Conservation (phyloP, 2,113 vertebrate species). For the Melanotaenia duboulayi region DNA sequence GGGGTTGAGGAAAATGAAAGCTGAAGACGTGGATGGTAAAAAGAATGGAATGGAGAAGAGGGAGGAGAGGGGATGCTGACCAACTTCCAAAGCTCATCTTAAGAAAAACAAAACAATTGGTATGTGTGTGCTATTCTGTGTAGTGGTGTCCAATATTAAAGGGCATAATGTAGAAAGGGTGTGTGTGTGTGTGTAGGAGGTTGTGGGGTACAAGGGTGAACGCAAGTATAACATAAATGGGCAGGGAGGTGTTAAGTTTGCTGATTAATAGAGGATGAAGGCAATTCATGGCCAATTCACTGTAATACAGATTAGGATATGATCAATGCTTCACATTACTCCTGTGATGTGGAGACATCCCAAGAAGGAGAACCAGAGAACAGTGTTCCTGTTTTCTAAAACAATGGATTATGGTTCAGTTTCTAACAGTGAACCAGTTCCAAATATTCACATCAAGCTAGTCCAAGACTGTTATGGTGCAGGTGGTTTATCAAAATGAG, state of each 20-base stretch:
- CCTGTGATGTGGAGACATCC: background rate
- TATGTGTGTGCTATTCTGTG: conserved; percentile 13
- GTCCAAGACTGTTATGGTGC: background rate
- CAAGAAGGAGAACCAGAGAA: background rate
- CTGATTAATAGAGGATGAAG: conserved; percentile 66
- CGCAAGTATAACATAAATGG: conserved; percentile 59
- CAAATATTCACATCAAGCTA: background rate
- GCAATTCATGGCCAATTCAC: conserved; percentile 51
- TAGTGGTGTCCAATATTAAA: conserved; percentile 3
- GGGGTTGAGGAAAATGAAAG: conserved; percentile 1
- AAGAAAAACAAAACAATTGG: conserved; percentile 32
- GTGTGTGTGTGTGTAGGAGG: too few relatives aligned
- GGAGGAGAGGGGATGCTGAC: conserved; percentile 13
- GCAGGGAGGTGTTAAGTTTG: conserved; percentile 60
- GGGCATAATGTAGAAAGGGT: background rate
- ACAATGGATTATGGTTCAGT: background rate
- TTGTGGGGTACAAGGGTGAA: conserved; percentile 15
- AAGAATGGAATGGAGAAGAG: conserved; percentile 1
- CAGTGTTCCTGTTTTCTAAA: background rate
- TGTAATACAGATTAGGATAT: conserved; percentile 32
- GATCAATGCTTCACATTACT: conserved; percentile 11
- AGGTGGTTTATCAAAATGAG: background rate
- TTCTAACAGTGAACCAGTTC: background rate
- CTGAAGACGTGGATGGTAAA: conserved; percentile 14
- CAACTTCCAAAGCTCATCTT: conserved; percentile 34